These are phyloP conservation scores for Notospermus geniculatus DNA, from an alignment of 1,140 invertebrate genomes.

Conservation along the genomic window DNA sequence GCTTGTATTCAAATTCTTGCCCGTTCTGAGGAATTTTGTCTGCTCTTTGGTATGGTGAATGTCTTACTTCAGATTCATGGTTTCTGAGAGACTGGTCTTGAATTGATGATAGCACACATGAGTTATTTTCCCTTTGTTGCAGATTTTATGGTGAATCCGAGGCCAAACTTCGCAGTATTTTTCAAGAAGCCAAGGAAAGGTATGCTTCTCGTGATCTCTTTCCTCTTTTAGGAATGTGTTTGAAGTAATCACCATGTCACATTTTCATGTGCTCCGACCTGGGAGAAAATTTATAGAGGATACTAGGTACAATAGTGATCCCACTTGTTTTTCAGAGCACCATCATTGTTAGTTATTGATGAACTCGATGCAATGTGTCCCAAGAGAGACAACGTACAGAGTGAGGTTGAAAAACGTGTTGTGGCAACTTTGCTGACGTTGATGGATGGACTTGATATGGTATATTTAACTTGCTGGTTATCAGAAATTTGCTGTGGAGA, in stretches of 20 bases:
- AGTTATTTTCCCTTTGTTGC: constrained; percentile 12
- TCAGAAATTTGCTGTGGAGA: too few relatives aligned
- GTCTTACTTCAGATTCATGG: too few relatives aligned
- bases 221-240: background rate
- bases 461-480: constrained; percentile 10
- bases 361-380: constrained; percentile 99
- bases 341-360: constrained; percentile 99
- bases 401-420: constrained; percentile 73
- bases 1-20: too few relatives aligned
- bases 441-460: constrained; percentile 61
- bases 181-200: constrained; percentile 66
- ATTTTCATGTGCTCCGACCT: background rate
- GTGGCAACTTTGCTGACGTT: constrained; percentile 66
- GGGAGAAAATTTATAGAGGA: too few relatives aligned
- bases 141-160: constrained; percentile 70
- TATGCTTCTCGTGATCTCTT: constrained; percentile 19
- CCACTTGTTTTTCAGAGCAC: constrained; percentile 64
- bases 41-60: too few relatives aligned
- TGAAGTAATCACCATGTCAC: background rate
- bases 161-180: constrained; percentile 65
- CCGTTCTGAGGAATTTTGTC: too few relatives aligned
- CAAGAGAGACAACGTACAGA: constrained; percentile 69
- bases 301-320: too few relatives aligned
- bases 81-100: too few relatives aligned
- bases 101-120: too few relatives aligned